Conservation (phyloP, 2,888 invertebrate species). For the Erebia aethiops region DNA sequence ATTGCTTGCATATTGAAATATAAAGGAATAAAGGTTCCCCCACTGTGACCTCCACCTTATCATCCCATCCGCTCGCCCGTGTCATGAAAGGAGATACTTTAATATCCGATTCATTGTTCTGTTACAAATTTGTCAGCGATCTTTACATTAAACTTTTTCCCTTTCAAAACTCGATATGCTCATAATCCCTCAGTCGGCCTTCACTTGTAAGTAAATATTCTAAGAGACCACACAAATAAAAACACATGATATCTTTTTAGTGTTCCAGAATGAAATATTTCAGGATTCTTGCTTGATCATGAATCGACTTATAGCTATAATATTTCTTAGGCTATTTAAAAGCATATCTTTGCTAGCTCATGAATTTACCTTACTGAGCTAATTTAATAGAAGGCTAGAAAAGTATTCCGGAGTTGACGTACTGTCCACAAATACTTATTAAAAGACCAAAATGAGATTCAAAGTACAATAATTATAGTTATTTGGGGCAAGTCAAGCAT, state of each 20-base stretch:
- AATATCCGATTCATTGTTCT: slow-evolving; percentile 83
- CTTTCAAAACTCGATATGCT: slow-evolving; percentile 77
- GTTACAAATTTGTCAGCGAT: slow-evolving; percentile 84
- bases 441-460: too few relatives aligned
- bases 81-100: slow-evolving; percentile 81
- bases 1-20: slow-evolving; percentile 5
- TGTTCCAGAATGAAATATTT: neutral
- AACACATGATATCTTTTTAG: slow-evolving; percentile 56
- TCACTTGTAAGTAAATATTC: slow-evolving; percentile 73
- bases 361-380: neutral
- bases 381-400: too few relatives aligned
- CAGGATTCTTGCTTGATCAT: neutral
- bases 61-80: slow-evolving; percentile 74
- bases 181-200: slow-evolving; percentile 71
- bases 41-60: slow-evolving; percentile 58
- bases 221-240: slow-evolving; percentile 74
- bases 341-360: neutral
- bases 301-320: neutral
- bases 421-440: too few relatives aligned
- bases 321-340: neutral
- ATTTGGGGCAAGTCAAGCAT: too few relatives aligned
- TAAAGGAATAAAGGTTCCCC: slow-evolving; percentile 7
- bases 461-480: too few relatives aligned
- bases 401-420: too few relatives aligned
- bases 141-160: slow-evolving; percentile 81